Evolutionary conservation across 2,113 vertebrate species (phyloP), one percentile per base, ranked within the genome.

Genomic region (Microcebus jonahi): DNA sequence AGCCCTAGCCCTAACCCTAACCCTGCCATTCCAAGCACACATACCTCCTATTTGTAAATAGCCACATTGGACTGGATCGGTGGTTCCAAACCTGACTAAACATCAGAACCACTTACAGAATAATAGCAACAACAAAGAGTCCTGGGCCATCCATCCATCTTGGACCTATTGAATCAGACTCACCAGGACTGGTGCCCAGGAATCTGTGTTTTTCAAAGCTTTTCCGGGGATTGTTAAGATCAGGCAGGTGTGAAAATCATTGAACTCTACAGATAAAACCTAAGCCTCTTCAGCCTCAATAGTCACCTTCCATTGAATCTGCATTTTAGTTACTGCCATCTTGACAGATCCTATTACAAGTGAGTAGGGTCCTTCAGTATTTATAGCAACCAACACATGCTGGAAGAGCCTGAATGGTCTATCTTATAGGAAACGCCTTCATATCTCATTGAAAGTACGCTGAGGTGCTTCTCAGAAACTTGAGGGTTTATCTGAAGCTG

Each of bases 31-130:
- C 42, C 7, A 0, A 55, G 29, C 4, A 0, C 34, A 34, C 6
- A 23, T 3, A 15, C 17, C 18, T 61, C 27, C 36, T 15, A 12
- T 5, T 39, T 53, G 14, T 25, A 48, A 36, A 29, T 50, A 55
- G 8, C n/a, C 11, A 42, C 42, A 10, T 9, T 3, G 5, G 4
- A 36, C 70, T 18, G 8, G n/a, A 11, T 45, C 11, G 1, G 0
- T 23, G 13, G 21, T 21, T 81, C 42, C 34, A 63, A 29, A 34
- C 7, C 39, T 4, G 29, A 10, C 29, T 12, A 9, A 63, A 65
- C 80, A 29, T 39, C 42, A 77, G 36, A 86, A 55, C 34, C 31
- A 27, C 53, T 77, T 34, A 45, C 3, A 18, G 42, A 77, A 71
- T 15, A 79, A 27, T 11, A 63, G 59, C n/a, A 57, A 17, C 1